These are phyloP conservation scores for Setipinna tenuifilis DNA, from an alignment of 2,797 vertebrate species.

Conservation along the genomic window DNA sequence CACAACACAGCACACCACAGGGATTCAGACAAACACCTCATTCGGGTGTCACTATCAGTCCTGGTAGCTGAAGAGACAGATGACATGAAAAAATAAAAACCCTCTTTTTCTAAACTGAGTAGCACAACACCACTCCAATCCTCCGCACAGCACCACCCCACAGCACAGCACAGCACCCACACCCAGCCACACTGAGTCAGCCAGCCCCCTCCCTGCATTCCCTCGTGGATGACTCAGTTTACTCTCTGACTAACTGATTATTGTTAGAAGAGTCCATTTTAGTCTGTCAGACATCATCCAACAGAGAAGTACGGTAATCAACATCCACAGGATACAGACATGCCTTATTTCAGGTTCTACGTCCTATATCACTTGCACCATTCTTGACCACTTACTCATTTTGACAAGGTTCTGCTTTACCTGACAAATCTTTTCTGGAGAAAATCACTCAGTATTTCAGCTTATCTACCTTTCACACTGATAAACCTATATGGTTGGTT, in stretches of 20 bases:
- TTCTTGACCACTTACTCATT: background rate
- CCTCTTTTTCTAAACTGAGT: too few relatives aligned
- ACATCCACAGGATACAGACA: background rate
- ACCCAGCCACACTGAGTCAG: constrained; percentile 5
- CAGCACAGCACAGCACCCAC: background rate
- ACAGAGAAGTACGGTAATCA: background rate
- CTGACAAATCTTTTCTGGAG: background rate
- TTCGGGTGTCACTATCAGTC: background rate
- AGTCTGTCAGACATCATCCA: background rate
- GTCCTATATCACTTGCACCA: background rate
- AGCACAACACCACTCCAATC: background rate
- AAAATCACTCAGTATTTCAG: background rate
- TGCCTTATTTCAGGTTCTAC: background rate
- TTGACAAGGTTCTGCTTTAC: background rate
- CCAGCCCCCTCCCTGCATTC: background rate
- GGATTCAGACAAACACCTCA: background rate
- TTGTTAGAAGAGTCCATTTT: background rate
- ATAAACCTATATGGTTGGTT: too few relatives aligned
- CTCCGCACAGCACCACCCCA: background rate
- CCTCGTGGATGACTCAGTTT: background rate
- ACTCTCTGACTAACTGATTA: background rate
- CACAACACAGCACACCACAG: background rate
- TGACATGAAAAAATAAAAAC: too few relatives aligned
- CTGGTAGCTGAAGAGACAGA: too few relatives aligned
- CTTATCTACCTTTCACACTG: background rate